Conservation (phyloP, 2,113 vertebrate species). For the Pseudolaguvia tuberculata region DNA sequence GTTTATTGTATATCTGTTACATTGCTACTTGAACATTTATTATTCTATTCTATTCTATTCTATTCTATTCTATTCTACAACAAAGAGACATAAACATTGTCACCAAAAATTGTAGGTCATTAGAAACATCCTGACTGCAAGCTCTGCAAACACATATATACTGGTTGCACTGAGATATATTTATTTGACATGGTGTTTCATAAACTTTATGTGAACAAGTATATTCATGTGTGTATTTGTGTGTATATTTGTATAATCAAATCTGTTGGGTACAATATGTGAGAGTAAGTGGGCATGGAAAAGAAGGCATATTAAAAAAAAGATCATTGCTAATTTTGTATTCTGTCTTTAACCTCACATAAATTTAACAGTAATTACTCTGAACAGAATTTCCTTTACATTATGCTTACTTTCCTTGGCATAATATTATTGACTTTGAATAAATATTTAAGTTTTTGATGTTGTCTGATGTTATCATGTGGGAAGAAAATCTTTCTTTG, state of each 20-base stretch:
- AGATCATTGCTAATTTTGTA: slow-evolving; percentile 50
- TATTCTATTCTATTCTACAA: too few species aligned
- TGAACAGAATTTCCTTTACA: slow-evolving; percentile 38
- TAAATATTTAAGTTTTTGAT: slow-evolving; percentile 45
- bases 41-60: too few species aligned
- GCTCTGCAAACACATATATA: background rate
- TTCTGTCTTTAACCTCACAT: slow-evolving; percentile 49
- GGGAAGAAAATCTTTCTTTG: slow-evolving; percentile 35
- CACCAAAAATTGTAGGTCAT: too few species aligned
- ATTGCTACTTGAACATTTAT: too few species aligned
- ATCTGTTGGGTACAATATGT: slow-evolving; percentile 9
- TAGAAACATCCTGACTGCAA: too few species aligned
- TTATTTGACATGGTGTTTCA: background rate
- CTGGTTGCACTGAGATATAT: background rate
- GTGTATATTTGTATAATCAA: slow-evolving; percentile 6
- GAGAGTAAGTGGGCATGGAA: slow-evolving; percentile 16
- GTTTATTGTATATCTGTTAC: too few species aligned
- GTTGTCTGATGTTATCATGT: slow-evolving; percentile 35
- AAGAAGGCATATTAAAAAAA: slow-evolving; percentile 11
- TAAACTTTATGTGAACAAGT: background rate
- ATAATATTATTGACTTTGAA: too few species aligned
- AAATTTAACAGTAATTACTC: slow-evolving; percentile 50
- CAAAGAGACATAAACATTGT: too few species aligned
- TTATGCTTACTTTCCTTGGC: slow-evolving; percentile 37
- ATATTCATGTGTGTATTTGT: background rate